Percentiles rank a stretch among this genome's conserved stretches.
Evolutionary conservation across 2,888 invertebrate species (phyloP).

Genomic region (Cremastinae sp.): DNA sequence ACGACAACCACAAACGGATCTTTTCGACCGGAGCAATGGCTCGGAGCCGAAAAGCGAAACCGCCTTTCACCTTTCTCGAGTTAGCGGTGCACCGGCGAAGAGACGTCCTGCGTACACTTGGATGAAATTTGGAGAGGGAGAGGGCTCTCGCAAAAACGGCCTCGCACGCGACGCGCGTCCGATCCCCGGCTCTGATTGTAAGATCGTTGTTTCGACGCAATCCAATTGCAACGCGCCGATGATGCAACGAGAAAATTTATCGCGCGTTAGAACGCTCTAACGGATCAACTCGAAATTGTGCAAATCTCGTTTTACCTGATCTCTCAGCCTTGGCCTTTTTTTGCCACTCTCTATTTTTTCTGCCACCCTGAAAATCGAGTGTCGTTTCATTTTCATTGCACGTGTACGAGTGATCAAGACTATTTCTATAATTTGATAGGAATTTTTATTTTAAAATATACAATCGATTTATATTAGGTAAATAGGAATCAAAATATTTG

Average conservation of each 20-base stretch:
- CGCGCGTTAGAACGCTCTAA: neutral
- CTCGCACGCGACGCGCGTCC: neutral
- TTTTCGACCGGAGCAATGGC: slow-evolving; percentile 35
- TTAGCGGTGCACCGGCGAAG: slow-evolving; percentile 37
- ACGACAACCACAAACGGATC: slow-evolving; percentile 33
- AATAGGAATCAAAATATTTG: too few relatives aligned
- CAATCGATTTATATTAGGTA: too few relatives aligned
- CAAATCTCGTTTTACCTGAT: neutral
- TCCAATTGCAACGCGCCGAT: neutral
- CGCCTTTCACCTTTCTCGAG: slow-evolving; percentile 57
- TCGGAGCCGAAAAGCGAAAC: slow-evolving; percentile 50
- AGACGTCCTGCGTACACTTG: slow-evolving; percentile 24
- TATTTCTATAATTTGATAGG: neutral
- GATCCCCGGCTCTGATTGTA: slow-evolving; percentile 11
- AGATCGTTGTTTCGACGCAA: slow-evolving; percentile 1
- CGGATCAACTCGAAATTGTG: neutral
- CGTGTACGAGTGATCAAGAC: neutral
- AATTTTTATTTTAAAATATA: too few relatives aligned
- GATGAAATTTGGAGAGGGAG: slow-evolving; percentile 25
- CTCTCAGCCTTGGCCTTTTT: slow-evolving; percentile 44
- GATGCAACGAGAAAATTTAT: slow-evolving; percentile 5
- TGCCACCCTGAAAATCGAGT: neutral
- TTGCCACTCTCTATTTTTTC: slow-evolving; percentile 7
- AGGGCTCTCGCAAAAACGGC: slow-evolving; percentile 15
- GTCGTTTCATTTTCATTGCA: slow-evolving; percentile 5